Evolutionary conservation across 2,797 vertebrate species (phyloP).

Genomic region (Tragopan temminckii): DNA sequence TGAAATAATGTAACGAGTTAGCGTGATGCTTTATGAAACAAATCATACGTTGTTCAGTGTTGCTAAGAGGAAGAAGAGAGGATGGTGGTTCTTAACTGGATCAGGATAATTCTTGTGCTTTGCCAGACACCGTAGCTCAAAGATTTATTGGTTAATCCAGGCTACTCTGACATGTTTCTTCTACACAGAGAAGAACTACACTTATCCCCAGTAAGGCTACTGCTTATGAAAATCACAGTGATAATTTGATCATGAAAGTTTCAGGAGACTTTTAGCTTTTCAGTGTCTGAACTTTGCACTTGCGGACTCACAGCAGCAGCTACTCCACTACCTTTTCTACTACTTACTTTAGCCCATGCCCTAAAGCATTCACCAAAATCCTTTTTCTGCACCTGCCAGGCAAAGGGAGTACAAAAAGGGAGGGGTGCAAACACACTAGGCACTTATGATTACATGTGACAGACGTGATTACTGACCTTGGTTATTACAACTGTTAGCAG

Average conservation of each 20-base stretch:
- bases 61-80: not conserved
- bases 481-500: not conserved
- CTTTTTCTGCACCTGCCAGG: not conserved
- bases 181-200: not conserved
- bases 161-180: not conserved
- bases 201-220: not conserved
- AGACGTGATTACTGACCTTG: not conserved
- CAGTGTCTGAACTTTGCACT: not conserved
- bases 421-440: accelerated
- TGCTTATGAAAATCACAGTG: not conserved
- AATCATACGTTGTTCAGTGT: not conserved
- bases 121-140: not conserved
- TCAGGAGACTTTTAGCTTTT: not conserved
- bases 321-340: not conserved
- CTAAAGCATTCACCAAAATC: not conserved
- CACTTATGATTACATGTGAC: not conserved
- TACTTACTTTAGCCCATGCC: not conserved
- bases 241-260: not conserved
- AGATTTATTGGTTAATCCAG: not conserved
- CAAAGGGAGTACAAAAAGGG: not conserved
- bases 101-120: not conserved
- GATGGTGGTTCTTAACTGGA: not conserved
- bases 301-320: not conserved
- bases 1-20: not conserved
- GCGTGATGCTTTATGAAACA: not conserved